Conservation (phyloP, 2,888 invertebrate genomes). For the Eristalis arbustorum region DNA sequence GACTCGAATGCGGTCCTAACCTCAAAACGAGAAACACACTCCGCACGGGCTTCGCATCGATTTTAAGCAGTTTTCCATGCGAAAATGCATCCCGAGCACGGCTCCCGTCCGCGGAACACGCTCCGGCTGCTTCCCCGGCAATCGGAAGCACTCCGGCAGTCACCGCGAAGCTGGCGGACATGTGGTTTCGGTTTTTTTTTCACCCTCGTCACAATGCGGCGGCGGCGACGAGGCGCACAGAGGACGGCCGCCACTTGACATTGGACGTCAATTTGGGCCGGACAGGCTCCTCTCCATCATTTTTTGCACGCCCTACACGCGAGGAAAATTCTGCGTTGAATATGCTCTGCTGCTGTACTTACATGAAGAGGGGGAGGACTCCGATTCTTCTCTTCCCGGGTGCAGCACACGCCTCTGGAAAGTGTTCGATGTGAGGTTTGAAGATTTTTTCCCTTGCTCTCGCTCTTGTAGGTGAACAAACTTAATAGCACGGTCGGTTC, state of each 20-base stretch:
- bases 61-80: conserved; percentile 19
- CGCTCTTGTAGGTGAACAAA: conserved; percentile 4
- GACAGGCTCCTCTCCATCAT: not conserved
- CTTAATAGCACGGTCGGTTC: not conserved
- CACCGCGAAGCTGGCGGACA: conserved; percentile 11
- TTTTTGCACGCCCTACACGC: conserved; percentile 9
- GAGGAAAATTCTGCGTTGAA: conserved; percentile 5
- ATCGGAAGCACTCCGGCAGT: not conserved
- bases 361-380: conserved; percentile 12
- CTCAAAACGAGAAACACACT: conserved; percentile 27
- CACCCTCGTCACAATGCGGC: conserved; percentile 32
- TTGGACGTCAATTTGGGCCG: conserved; percentile 50
- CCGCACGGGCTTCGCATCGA: conserved; percentile 14
- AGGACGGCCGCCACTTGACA: conserved; percentile 54
- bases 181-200: conserved; percentile 44
- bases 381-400: not conserved
- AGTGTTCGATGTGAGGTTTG: not conserved
- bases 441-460: not conserved
- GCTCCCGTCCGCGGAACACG: not conserved
- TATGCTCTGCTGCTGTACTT: conserved; percentile 24
- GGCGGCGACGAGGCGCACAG: conserved; percentile 39
- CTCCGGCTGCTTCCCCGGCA: not conserved
- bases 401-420: not conserved
- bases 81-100: not conserved
- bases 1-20: conserved; percentile 23